Base-by-base conservation (phyloP, 2,113 vertebrate species). In the Amblyornis subalaris region DNA sequence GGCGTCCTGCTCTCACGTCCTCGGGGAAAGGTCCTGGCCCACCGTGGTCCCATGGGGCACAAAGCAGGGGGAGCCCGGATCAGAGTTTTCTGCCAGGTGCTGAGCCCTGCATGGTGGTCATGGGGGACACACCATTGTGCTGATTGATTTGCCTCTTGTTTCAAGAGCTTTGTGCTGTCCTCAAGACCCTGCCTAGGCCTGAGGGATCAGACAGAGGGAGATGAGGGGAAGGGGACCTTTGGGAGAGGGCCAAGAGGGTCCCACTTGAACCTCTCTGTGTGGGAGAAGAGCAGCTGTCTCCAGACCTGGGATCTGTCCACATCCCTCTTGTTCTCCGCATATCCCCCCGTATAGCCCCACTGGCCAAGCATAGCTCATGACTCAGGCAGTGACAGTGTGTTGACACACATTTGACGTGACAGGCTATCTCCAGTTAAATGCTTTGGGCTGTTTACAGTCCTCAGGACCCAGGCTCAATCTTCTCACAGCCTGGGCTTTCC, bases 401-500 rank as follows among this genome's bases (percentile, higher is more conserved):
- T 89, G 93, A 96, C 88, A 94, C 93, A 91, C 78, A 80, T 75
- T 55, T 88, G 71, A 74, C 1, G 1, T 66, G 83, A 83, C 9
- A 16, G 66, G 26, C 79, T 82, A 50, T 58, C 42, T 86, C 60
- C 72, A 86, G 23, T 44, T 80, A 38, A 85, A 55, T 40, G 24
- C n/a, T 80, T 31, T 20, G 42, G 29, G 38, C 23, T 93, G 42
- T 88, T 94, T 85, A 91, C 18, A 2, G 58, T 76, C 50, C 62
- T 47, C 0, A 2, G n/a, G 62, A 88, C 55, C 47, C 4, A 29
- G 14, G 36, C 72, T 85, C 87, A 72, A 53, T 17, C 94, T 94
- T 96, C 92, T 95, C 92, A 88, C 72, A 95, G 88, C 58, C 85
- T 73, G 60, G 82, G 64, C 42, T 85, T 79, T 91, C 58, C 85